These are phyloP conservation scores for Cyanoliseus patagonus DNA, from an alignment of 2,113 vertebrate species.

Conservation along the genomic window DNA sequence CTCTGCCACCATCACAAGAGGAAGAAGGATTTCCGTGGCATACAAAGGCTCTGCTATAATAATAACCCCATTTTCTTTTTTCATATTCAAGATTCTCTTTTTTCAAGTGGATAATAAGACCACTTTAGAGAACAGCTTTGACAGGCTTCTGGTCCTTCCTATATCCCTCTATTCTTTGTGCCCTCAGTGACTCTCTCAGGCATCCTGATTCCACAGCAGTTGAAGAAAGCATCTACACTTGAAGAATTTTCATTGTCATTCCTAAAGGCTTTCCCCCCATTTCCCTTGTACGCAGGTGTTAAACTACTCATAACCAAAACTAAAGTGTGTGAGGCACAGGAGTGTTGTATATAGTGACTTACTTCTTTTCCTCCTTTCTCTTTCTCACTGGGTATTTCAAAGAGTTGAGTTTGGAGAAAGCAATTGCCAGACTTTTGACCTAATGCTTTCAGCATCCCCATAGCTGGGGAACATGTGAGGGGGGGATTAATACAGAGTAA, in stretches of 20 bases:
- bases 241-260: not conserved
- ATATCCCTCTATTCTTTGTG: not conserved
- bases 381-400: not conserved
- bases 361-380: not conserved
- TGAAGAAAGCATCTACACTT: not conserved
- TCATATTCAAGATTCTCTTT: not conserved
- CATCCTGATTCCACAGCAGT: not conserved
- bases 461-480: not conserved
- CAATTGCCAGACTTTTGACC: not conserved
- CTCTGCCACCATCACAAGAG: not conserved
- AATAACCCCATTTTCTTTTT: not conserved
- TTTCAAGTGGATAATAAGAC: not conserved
- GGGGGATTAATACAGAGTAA: not conserved
- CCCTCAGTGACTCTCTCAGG: not conserved
- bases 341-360: not conserved
- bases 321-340: not conserved
- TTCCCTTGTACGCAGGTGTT: not conserved
- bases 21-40: not conserved
- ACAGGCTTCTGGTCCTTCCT: not conserved
- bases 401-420: not conserved
- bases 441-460: not conserved
- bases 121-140: not conserved
- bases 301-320: not conserved
- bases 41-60: not conserved
- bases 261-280: not conserved